A percentile compares a stretch with the other conserved stretches of the same genome.
Evolutionary conservation across 2,797 vertebrate species (phyloP).

Genomic region (Pempheris klunzingeri): DNA sequence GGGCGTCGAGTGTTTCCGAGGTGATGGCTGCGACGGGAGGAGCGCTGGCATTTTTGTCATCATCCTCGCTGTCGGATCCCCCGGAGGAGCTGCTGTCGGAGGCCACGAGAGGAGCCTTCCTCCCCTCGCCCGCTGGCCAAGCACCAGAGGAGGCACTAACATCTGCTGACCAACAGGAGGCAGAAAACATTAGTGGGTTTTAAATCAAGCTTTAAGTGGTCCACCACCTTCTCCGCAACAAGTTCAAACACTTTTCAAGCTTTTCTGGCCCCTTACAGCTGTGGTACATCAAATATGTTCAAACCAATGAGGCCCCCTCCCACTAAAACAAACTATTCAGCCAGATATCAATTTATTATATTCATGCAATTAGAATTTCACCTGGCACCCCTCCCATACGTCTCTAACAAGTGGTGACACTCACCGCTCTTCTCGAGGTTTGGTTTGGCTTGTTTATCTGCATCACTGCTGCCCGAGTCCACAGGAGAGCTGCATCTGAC

Average conservation of each 20-base stretch:
- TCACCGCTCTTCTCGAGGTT: slow-evolving; percentile 85
- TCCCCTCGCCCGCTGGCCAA: slow-evolving; percentile 81
- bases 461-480: slow-evolving; percentile 61
- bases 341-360: too few species aligned
- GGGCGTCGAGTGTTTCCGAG: slow-evolving; percentile 66
- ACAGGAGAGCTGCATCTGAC: slow-evolving; percentile 90
- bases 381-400: too few species aligned
- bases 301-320: too few species aligned
- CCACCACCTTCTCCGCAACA: too few species aligned
- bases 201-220: not conserved
- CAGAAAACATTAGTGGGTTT: not conserved
- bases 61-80: slow-evolving; percentile 88
- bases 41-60: slow-evolving; percentile 75
- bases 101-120: slow-evolving; percentile 85
- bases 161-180: slow-evolving; percentile 56
- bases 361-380: too few species aligned
- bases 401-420: too few species aligned
- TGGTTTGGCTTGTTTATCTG: slow-evolving; percentile 76
- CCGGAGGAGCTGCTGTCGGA: slow-evolving; percentile 92
- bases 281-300: too few species aligned
- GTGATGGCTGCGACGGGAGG: slow-evolving; percentile 30
- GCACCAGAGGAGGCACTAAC: slow-evolving; percentile 71
- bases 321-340: too few species aligned
- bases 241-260: too few species aligned
- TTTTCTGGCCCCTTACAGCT: too few species aligned